These are phyloP conservation scores for Hyposoter dolosus DNA, from an alignment of 2,888 invertebrate genomes.

Conservation along the genomic window DNA sequence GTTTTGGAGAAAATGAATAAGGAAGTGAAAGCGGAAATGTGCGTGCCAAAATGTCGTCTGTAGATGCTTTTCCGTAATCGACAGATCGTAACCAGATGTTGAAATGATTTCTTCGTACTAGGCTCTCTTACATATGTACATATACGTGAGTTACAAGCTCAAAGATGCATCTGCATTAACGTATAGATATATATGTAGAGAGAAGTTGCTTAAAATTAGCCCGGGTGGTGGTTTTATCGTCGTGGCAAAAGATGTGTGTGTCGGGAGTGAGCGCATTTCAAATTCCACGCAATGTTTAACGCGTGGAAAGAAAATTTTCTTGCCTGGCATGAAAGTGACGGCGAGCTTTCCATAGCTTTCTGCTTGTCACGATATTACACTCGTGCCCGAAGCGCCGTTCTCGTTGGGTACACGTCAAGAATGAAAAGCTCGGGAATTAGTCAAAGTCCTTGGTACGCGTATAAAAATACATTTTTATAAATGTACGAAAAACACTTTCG, in stretches of 20 bases:
- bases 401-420: not conserved
- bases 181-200: not conserved
- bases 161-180: not conserved
- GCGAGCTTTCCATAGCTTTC: slow-evolving; percentile 41
- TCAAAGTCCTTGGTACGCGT: not conserved
- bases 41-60: slow-evolving; percentile 4
- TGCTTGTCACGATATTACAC: slow-evolving; percentile 32
- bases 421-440: not conserved
- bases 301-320: slow-evolving; percentile 57
- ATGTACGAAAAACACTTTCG: not conserved
- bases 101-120: slow-evolving; percentile 44
- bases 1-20: not conserved
- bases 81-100: slow-evolving; percentile 60
- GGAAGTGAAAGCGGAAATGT: not conserved
- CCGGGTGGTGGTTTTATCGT: slow-evolving; percentile 46
- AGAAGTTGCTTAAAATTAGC: slow-evolving; percentile 60
- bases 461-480: slow-evolving; percentile 12
- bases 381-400: slow-evolving; percentile 4
- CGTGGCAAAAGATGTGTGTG: slow-evolving; percentile 44
- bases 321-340: slow-evolving; percentile 41
- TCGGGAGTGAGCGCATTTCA: slow-evolving; percentile 38
- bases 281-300: slow-evolving; percentile 63
- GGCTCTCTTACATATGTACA: not conserved
- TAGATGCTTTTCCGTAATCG: slow-evolving; percentile 2
- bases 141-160: slow-evolving; percentile 5